Base-by-base conservation (phyloP, 2,113 vertebrate genomes). In the Pelecanoides urinatrix region DNA sequence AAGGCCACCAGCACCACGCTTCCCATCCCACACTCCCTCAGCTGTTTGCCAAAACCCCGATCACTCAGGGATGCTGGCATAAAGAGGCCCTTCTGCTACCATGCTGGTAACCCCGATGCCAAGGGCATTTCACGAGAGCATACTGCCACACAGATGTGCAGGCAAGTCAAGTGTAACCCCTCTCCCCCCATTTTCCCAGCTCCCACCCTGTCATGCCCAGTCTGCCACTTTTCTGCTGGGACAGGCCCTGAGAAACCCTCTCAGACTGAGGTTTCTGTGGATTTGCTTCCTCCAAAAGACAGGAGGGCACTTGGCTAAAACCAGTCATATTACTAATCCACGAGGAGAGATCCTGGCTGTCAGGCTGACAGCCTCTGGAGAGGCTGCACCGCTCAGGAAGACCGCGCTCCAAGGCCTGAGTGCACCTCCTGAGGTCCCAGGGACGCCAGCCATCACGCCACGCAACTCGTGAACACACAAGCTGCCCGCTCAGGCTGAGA, bases 31-130 rank as follows among this genome's bases (percentile, higher is more conserved):
- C 0, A 0, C 20, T 72, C 52, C 30, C 32, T 74, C 65, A 81
- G 52, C 68, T 85, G 47, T 36, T 34, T 34, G 38, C n/a, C 0
- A 5, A 63, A 68, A 63, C 52, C 29, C 40, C 0, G 0, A 13
- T 74, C 38, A 11, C 49, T 19, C 67, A 45, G 20, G 29, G 16
- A 95, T 62, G 40, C 52, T 65, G 53, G 36, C 50, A 89, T 49
- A 73, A 27, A 52, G 77, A 79, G n/a, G 50, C 32, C 75, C 74
- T 90, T 66, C 74, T 83, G 49, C 36, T 59, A 26, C 68, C 30
- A 5, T 4, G n/a, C 50, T 76, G 42, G 47, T 38, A 67, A 78
- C 32, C 29, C 47, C 26, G 1, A 34, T 16, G 42, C 29, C 38
- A 76, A 45, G n/a, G 42, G 49, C 20, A 32, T 61, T 87, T 84